phyloP scores from a whole-genome alignment of 2,797 vertebrate genomes.

The Syncerus caffer region DNA sequence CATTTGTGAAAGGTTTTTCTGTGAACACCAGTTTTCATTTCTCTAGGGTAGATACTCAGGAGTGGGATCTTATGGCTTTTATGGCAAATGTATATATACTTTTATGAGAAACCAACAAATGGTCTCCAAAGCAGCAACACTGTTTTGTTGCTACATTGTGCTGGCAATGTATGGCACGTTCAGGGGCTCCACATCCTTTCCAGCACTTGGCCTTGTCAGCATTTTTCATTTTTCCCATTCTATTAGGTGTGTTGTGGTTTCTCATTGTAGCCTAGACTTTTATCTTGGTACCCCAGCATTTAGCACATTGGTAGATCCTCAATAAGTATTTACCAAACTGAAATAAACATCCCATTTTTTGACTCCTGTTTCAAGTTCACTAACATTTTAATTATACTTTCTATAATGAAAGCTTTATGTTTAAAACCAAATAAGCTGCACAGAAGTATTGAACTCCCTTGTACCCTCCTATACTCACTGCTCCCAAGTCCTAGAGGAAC shows the following conservation, averaged over 20 bases:
- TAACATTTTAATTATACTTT: slow-evolving; percentile 20
- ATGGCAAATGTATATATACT: not conserved
- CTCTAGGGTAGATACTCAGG: not conserved
- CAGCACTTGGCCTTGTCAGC: not conserved
- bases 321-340: slow-evolving; percentile 1
- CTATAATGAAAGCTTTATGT: not conserved
- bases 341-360: slow-evolving; percentile 41
- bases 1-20: not conserved
- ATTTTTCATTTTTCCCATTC: not conserved
- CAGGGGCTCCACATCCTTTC: not conserved
- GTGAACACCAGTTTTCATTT: not conserved
- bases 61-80: not conserved
- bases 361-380: not conserved
- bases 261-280: not conserved
- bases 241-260: not conserved
- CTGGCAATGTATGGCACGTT: not conserved
- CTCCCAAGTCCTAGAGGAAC: not conserved
- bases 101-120: not conserved
- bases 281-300: not conserved
- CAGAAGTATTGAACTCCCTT: not conserved
- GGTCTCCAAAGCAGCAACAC: not conserved
- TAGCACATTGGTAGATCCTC: not conserved
- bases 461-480: not conserved
- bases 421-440: slow-evolving; percentile 23
- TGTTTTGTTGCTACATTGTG: not conserved